Percentiles rank a stretch among this genome's conserved stretches.
Conservation (phyloP, 2,888 invertebrate genomes). For the Koerneria pararmatus region DNA sequence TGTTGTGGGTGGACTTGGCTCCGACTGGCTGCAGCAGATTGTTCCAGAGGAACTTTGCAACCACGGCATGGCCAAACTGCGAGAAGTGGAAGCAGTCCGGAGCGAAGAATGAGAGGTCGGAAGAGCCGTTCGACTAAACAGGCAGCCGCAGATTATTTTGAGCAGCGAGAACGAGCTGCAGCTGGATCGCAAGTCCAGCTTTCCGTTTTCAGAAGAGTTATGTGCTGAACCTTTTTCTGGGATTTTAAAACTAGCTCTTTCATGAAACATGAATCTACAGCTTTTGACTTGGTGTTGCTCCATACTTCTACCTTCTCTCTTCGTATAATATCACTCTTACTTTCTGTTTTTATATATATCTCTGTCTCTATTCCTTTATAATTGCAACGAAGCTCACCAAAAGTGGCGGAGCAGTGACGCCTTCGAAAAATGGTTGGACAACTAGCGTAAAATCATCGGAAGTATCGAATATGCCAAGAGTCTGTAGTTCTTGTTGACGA, state of each 20-base stretch:
- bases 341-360: too few species aligned
- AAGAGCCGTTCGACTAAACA: conserved; percentile 31
- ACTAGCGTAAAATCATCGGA: conserved; percentile 46
- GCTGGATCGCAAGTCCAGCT: too few species aligned
- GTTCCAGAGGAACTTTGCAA: conserved; percentile 42
- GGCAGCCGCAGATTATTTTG: too few species aligned
- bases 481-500: conserved; percentile 1
- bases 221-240: too few species aligned
- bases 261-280: too few species aligned
- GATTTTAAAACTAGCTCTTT: too few species aligned
- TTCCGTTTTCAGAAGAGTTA: too few species aligned
- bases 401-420: conserved; percentile 35
- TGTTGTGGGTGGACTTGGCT: conserved; percentile 28
- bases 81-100: conserved; percentile 50
- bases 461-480: conserved; percentile 32
- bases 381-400: conserved; percentile 14
- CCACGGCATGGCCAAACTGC: conserved; percentile 36
- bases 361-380: too few species aligned
- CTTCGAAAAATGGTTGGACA: conserved; percentile 48
- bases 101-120: conserved; percentile 44
- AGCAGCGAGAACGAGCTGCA: too few species aligned
- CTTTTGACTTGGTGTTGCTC: too few species aligned
- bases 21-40: conserved; percentile 21
- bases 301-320: too few species aligned
- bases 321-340: not conserved